Evolutionary conservation across 1,140 invertebrate species (phyloP).

Genomic region (Grapholita molesta): DNA sequence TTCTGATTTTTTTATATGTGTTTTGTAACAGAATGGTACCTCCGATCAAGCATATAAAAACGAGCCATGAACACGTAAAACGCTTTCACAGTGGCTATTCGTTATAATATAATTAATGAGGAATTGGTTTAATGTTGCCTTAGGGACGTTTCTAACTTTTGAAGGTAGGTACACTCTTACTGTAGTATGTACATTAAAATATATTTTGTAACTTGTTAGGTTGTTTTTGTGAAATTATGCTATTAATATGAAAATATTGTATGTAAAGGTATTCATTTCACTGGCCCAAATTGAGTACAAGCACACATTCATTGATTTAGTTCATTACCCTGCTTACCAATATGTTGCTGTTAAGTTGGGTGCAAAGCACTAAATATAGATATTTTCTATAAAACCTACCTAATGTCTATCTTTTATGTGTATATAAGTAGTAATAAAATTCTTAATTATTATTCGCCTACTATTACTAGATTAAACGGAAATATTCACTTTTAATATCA

Average conservation of each 20-base stretch:
- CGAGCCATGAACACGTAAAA: no score
- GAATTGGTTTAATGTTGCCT: background rate
- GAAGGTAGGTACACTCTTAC: background rate
- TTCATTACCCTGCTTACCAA: background rate
- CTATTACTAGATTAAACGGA: conserved; percentile 54
- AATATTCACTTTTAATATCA: conserved; percentile 73
- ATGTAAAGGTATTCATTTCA: no score
- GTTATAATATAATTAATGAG: background rate
- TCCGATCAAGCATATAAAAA: no score
- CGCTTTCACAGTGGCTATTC: no score
- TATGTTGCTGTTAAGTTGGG: background rate
- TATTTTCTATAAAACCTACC: conserved; percentile 17
- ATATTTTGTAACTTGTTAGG: no score
- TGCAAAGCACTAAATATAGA: conserved; percentile 5
- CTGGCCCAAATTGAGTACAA: background rate
- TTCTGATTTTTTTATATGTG: no score
- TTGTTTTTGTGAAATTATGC: no score
- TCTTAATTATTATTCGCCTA: conserved; percentile 53
- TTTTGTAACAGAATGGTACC: no score
- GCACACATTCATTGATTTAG: background rate
- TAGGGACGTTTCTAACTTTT: background rate
- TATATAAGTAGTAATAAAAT: conserved; percentile 43
- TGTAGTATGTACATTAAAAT: background rate
- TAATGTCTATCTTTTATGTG: conserved; percentile 39
- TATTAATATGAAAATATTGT: no score